phyloP scores from a whole-genome alignment of 2,888 invertebrate genomes.

The Pseudococcus viburni region DNA sequence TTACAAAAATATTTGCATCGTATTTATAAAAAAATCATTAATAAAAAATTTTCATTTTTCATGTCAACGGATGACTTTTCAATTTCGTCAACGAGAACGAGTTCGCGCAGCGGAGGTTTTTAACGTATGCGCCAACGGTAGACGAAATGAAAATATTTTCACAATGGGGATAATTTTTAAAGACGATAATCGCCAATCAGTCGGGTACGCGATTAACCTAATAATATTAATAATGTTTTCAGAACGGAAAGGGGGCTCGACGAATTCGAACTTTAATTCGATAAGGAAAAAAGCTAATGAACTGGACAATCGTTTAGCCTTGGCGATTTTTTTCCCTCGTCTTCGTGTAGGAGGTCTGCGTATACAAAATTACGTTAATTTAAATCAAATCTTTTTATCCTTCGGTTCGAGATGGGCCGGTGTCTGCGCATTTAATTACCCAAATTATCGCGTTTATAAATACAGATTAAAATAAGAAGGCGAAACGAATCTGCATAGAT shows the following conservation, averaged over 20 bases:
- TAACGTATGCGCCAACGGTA: neutral
- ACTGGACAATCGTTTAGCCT: conserved; percentile 13
- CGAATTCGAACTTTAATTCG: conserved; percentile 12
- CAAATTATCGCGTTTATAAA: conserved; percentile 17
- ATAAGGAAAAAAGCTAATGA: conserved; percentile 37
- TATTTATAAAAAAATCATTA: conserved; percentile 47
- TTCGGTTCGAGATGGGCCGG: neutral
- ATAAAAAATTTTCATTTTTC: conserved; percentile 46
- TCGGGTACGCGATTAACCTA: neutral
- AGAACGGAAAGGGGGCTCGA: neutral
- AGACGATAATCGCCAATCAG: neutral
- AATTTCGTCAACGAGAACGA: conserved; percentile 33
- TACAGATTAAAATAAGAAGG: conserved; percentile 8
- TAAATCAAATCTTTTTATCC: conserved; percentile 7
- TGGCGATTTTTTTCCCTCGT: neutral
- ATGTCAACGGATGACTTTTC: conserved; percentile 41
- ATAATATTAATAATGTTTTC: conserved; percentile 8
- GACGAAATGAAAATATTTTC: neutral
- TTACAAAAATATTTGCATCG: conserved; percentile 49
- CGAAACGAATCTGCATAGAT: neutral
- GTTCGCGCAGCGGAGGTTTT: neutral
- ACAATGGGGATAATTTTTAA: neutral
- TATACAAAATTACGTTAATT: neutral
- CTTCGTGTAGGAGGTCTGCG: neutral
- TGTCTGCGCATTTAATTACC: conserved; percentile 15